phyloP scores from a whole-genome alignment of 2,888 invertebrate genomes.

The Dryomyza anilis region DNA sequence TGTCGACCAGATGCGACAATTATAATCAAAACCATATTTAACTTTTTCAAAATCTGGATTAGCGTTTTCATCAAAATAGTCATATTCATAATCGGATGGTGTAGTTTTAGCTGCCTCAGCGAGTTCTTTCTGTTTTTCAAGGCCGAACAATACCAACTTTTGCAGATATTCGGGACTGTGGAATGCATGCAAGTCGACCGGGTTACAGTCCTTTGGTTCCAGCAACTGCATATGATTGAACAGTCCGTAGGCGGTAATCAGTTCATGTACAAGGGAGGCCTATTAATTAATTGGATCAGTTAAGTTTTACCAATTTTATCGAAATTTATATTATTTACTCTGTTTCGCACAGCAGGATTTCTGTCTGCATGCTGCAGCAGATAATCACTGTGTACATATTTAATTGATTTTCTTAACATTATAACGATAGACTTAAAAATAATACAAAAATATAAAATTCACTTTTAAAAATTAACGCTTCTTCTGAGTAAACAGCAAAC shows the following conservation, averaged over 20 bases:
- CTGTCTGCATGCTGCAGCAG: slow-evolving; percentile 64
- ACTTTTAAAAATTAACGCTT: no score
- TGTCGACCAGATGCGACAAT: slow-evolving; percentile 72
- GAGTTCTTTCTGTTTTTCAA: slow-evolving; percentile 45
- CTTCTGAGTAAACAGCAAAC: no score
- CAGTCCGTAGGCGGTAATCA: slow-evolving; percentile 68
- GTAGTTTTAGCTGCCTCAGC: not conserved
- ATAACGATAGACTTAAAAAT: not conserved
- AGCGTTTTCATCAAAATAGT: slow-evolving; percentile 64
- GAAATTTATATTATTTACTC: slow-evolving; percentile 59
- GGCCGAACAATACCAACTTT: slow-evolving; percentile 63
- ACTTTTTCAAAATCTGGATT: slow-evolving; percentile 60
- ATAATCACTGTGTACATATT: slow-evolving; percentile 65
- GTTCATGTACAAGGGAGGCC: slow-evolving; percentile 64
- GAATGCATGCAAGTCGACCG: slow-evolving; percentile 69
- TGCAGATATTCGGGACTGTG: slow-evolving; percentile 73
- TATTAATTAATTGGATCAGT: slow-evolving; percentile 12
- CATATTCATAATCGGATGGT: slow-evolving; percentile 5
- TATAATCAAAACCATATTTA: slow-evolving; percentile 78
- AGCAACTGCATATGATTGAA: slow-evolving; percentile 64
- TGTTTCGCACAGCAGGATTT: slow-evolving; percentile 64
- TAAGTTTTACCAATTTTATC: not conserved
- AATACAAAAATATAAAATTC: not conserved
- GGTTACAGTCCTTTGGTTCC: slow-evolving; percentile 65
- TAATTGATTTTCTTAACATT: slow-evolving; percentile 31